A percentile compares a stretch with the other conserved stretches of the same genome.
phyloP scores from a whole-genome alignment of 2,888 invertebrate genomes.

The Odontocerum albicorne region DNA sequence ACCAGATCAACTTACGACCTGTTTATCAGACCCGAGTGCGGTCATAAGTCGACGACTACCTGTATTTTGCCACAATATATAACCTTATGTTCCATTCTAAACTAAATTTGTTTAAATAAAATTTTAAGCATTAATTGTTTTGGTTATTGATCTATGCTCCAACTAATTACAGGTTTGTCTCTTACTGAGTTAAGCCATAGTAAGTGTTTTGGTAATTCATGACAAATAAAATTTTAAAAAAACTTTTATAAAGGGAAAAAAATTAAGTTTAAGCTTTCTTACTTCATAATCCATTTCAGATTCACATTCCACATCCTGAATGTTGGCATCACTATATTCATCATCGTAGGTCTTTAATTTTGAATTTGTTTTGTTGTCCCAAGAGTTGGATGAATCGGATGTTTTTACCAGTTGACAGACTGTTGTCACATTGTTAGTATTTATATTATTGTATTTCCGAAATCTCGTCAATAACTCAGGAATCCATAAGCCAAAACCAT shows the following conservation, averaged over 20 bases:
- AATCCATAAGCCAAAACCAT: conserved; percentile 73
- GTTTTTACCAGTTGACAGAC: conserved; percentile 46
- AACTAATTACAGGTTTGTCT: not conserved
- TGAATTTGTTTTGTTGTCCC: conserved; percentile 2
- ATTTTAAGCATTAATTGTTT: no score
- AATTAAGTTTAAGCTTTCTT: not conserved
- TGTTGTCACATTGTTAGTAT: conserved; percentile 53
- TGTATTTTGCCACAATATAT: no score
- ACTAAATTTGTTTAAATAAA: no score
- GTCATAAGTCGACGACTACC: no score
- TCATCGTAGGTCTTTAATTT: conserved; percentile 7
- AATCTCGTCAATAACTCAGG: conserved; percentile 72
- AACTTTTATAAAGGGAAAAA: not conserved
- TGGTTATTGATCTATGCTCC: no score
- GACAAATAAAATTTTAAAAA: no score
- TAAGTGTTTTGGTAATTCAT: no score
- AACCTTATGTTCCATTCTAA: no score
- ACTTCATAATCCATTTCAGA: conserved; percentile 44
- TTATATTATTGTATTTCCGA: conserved; percentile 39
- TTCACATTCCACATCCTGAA: conserved; percentile 39
- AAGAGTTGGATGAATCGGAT: not conserved
- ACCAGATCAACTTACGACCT: no score
- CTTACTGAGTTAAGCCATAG: no score
- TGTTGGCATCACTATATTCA: conserved; percentile 1
- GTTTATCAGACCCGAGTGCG: no score